Percentiles rank a stretch among this genome's conserved stretches.
These are phyloP conservation scores for Alectura lathami DNA, from an alignment of 2,113 vertebrate genomes.

Conservation along the genomic window DNA sequence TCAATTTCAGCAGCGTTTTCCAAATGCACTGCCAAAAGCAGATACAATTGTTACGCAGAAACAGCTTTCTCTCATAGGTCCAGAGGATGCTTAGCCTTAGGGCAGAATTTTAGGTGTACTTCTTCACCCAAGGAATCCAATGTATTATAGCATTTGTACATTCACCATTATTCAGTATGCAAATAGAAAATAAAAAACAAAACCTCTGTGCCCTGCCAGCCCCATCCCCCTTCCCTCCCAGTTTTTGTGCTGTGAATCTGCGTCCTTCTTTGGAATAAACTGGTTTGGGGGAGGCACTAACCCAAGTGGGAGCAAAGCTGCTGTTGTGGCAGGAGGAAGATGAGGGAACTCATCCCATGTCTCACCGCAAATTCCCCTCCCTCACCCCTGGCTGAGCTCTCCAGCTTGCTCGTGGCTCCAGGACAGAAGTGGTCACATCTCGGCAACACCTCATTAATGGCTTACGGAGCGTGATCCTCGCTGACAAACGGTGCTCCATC, in stretches of 20 bases:
- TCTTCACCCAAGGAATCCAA: neutral
- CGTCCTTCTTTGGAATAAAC: neutral
- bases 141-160: neutral
- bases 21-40: neutral
- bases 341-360: accelerated
- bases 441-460: neutral
- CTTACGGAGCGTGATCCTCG: accelerated
- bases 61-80: accelerated
- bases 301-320: neutral
- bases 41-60: neutral
- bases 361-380: neutral
- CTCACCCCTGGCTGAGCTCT: accelerated
- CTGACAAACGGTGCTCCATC: accelerated
- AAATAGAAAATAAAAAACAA: neutral
- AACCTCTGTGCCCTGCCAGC: accelerated
- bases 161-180: neutral
- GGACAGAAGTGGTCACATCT: neutral
- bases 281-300: neutral
- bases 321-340: neutral
- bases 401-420: neutral
- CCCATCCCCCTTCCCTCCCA: accelerated
- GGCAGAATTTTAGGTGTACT: neutral
- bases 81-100: neutral
- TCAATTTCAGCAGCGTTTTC: neutral
- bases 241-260: neutral